Percentiles rank a stretch among this genome's conserved stretches.
Evolutionary conservation across 2,113 vertebrate genomes (phyloP).

Genomic region (Benitochromis conjunctus): DNA sequence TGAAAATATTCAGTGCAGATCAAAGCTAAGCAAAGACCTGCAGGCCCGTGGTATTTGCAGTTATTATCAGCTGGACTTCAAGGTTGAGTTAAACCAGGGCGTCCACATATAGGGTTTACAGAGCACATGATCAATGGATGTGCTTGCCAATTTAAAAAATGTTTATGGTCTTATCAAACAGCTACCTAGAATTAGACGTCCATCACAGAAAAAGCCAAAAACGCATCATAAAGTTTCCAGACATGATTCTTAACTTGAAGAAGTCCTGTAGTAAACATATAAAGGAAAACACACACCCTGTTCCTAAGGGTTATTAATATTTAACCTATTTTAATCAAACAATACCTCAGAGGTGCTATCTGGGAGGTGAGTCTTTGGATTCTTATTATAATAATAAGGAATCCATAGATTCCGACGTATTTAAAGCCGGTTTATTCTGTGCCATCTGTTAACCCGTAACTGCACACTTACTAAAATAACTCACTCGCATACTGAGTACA

Average conservation of each 20-base stretch:
- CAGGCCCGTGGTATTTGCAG: slow-evolving; percentile 1
- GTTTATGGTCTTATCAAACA: neutral
- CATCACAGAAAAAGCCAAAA: slow-evolving; percentile 2
- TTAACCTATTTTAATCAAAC: neutral
- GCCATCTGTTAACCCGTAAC: neutral
- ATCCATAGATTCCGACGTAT: neutral
- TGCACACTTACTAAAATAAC: neutral
- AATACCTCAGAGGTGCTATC: neutral
- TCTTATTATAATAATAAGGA: neutral
- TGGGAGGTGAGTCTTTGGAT: neutral
- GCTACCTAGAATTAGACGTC: neutral
- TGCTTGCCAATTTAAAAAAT: slow-evolving; percentile 17
- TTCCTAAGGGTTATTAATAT: neutral
- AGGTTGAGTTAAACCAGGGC: slow-evolving; percentile 11
- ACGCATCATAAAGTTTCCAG: slow-evolving; percentile 23
- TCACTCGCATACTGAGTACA: neutral
- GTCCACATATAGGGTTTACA: slow-evolving; percentile 9
- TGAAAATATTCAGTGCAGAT: slow-evolving; percentile 50
- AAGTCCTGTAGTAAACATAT: neutral
- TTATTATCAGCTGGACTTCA: slow-evolving; percentile 13
- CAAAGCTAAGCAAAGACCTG: slow-evolving; percentile 28
- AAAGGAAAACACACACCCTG: neutral
- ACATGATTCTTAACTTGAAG: neutral
- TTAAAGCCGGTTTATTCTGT: neutral
- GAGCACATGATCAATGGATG: slow-evolving; percentile 15